Evolutionary conservation across 1,140 invertebrate genomes (phyloP), one percentile per base, ranked within the genome.

Genomic region (Trigoniulus corallinus): DNA sequence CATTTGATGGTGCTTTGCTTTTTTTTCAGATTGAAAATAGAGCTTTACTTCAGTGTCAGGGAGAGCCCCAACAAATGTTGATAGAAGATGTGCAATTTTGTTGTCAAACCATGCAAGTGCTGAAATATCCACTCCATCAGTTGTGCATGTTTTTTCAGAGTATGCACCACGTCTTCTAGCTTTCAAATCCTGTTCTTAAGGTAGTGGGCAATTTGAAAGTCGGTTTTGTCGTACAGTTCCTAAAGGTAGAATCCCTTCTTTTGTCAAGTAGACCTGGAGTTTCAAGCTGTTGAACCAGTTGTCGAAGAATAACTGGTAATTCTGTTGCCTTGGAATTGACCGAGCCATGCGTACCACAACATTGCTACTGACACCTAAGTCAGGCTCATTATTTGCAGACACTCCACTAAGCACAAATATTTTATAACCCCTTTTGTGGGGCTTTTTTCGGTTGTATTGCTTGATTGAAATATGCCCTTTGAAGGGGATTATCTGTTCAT

Each of bases 401-500:
- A 54, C 12, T 57, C 25, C 50, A 59, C 56, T 37, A 54, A 59
- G 1, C n/a, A n/a, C n/a, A n/a, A n/a, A n/a, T n/a, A n/a, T n/a
- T n/a, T n/a, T n/a, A n/a, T n/a, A n/a, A n/a, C 59, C 58, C 58
- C 56, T 57, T 51, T 57, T 55, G 15, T 61, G 43, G 1, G 53
- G 58, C 50, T 60, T 60, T 25, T 51, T 52, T 22, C 37, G 54
- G 13, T 59, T 54, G 42, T 60, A 60, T 34, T 55, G 48, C 39
- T 67, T 66, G 47, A 65, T 62, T 50, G 57, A 56, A 53, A 65
- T 59, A 44, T 54, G 51, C 3, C 65, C 63, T 61, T 68, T 71
- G 39, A 62, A 70, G 4, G 63, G 57, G 53, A 69, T 64, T 60
- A 71, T n/a, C n/a, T n/a, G n/a, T n/a, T n/a, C n/a, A n/a, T n/a